Base-by-base conservation (phyloP, 2,888 invertebrate genomes). In the Ichneumoninae sp. region DNA sequence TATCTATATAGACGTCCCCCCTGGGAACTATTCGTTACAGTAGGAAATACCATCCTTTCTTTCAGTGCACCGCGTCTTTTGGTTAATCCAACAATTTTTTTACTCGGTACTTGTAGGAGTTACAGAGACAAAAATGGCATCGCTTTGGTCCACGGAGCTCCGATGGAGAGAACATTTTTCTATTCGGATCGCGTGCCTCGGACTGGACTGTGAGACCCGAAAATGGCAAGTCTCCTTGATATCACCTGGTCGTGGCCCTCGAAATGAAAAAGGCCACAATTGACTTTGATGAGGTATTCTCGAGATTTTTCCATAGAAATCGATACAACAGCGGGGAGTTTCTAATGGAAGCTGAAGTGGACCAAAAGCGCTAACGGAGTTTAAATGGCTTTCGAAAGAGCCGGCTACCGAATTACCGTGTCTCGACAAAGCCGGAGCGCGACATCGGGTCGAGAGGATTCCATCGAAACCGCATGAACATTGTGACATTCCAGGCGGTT, bases 211-310 rank as follows among this genome's bases (percentile, higher is more conserved):
- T 10, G 1, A 13, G n/a, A 8, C 57, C 3, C 8, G 44, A 47
- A 44, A 33, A 50, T 62, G 33, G 50, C 60, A 50, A 65, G 52
- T 13, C 50, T 50, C n/a, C 33, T 26, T 13, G 16, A n/a, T 40
- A n/a, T 54, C 60, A 79, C 68, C 75, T 54, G 68, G 50, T 26
- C 5, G 65, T 6, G 22, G 10, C 40, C 36, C 82, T 75, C 50
- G 66, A 82, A 75, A 70, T 57, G 70, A 81, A 57, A 84, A 75
- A 33, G 22, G 80, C 44, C 44, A 81, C 84, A 84, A 84, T 84
- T 81, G 82, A 84, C 84, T 82, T 71, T 75, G 82, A 82, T 78
- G 81, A 84, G 66, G 74, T 44, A 82, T 82, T 81, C 66, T 78
- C 74, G 26, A 78, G 81, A 26, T 40, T 4, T 66, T 33, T 62